A percentile compares a stretch with the other conserved stretches of the same genome.
Evolutionary conservation across 2,797 vertebrate species (phyloP).

Genomic region (Sebastolobus altivelis): DNA sequence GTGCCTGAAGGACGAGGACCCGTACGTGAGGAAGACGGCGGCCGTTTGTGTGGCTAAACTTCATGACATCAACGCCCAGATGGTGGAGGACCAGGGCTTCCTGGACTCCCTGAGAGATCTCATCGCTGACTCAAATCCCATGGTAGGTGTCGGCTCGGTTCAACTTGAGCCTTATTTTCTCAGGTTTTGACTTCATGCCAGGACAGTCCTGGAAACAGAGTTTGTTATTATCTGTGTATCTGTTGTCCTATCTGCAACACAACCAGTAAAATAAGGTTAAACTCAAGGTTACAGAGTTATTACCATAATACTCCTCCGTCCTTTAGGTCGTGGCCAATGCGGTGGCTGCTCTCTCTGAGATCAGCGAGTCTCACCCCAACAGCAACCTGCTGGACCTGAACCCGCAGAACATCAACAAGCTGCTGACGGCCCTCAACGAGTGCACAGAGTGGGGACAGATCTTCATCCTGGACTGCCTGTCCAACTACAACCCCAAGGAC

Average conservation of each 20-base stretch:
- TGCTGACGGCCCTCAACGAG: conserved; percentile 96
- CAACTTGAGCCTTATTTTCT: background rate
- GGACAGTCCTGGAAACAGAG: background rate
- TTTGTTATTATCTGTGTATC: no score
- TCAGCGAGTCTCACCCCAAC: conserved; percentile 97
- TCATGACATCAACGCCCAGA: conserved; percentile 99
- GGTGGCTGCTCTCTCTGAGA: conserved; percentile 96
- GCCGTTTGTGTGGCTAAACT: conserved; percentile 98
- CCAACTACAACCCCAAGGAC: conserved; percentile 97
- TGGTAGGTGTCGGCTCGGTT: conserved; percentile 83
- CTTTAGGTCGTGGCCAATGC: conserved; percentile 96
- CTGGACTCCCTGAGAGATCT: conserved; percentile 97
- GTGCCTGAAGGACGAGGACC: conserved; percentile 98
- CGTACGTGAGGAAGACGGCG: conserved; percentile 97
- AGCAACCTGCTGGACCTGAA: conserved; percentile 98
- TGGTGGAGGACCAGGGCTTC: conserved; percentile 99
- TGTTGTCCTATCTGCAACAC: background rate
- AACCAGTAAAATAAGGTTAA: background rate
- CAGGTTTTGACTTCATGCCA: background rate
- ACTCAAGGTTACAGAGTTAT: background rate
- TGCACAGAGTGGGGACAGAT: conserved; percentile 99
- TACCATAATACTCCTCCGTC: background rate
- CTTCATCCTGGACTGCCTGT: conserved; percentile 97
- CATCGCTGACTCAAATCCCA: conserved; percentile 98
- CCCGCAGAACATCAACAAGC: conserved; percentile 98